Base-by-base conservation (phyloP, 1,140 invertebrate genomes). In the Drosophila erecta region DNA sequence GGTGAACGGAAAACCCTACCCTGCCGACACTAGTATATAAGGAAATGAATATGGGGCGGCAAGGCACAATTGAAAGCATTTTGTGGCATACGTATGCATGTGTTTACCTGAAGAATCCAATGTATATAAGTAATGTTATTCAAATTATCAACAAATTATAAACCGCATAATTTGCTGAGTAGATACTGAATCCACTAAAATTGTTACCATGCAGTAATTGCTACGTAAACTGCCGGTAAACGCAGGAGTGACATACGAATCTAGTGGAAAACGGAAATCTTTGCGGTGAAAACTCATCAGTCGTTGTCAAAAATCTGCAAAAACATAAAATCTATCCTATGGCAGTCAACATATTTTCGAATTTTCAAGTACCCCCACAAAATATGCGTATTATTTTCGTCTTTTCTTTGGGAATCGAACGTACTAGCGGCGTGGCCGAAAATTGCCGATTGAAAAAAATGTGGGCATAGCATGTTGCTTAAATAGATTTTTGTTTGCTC, bases 211-310 rank as follows among this genome's bases (percentile, higher is more conserved):
- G 71, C 38, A 24, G 38, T 73, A 64, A 64, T 33, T 80, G 77
- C 49, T 60, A 65, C 69, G 57, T 67, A 81, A 86, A 86, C 46
- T 64, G 38, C 69, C 69, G 74, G 67, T 75, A 81, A 78, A 46
- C 43, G 35, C 24, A 4, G 40, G 30, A 44, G 10, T 41, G 40
- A 69, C 59, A 47, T 77, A 37, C 47, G 38, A 33, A 61, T 15
- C 33, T 27, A 10, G 47, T 11, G 20, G 44, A 2, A 20, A 50
- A 12, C 35, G 27, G 15, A 40, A 24, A 58, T 14, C 20, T 20
- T 57, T 57, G 56, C 3, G 24, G n/a, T 11, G 4, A 8, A 20
- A 59, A 53, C 22, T 38, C 50, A 56, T 38, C 49, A 27, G 30
- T 3, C 17, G 1, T 20, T 40, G 58, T 58, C 15, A 40, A 24